These are phyloP conservation scores for Misgurnus anguillicaudatus DNA, from an alignment of 2,113 vertebrate species.

Conservation along the genomic window DNA sequence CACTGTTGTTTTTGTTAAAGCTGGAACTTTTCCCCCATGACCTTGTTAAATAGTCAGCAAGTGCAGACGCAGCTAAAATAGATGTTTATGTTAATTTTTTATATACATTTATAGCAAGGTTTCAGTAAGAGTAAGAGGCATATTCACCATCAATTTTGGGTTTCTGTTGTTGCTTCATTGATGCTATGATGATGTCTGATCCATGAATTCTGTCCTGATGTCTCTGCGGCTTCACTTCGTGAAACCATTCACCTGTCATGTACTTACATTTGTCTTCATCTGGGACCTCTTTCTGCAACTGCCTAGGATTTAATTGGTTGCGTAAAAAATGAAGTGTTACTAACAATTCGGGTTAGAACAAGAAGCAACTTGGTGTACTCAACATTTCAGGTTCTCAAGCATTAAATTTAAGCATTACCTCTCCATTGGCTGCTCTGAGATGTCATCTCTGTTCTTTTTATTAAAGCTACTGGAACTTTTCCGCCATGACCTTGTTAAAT, in stretches of 20 bases:
- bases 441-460: conserved; percentile 73
- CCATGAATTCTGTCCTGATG: conserved; percentile 92
- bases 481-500: conserved; percentile 69
- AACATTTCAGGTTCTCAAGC: too few relatives aligned
- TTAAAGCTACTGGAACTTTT: conserved; percentile 73
- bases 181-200: conserved; percentile 90
- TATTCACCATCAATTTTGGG: conserved; percentile 71
- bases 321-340: too few relatives aligned
- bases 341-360: too few relatives aligned
- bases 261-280: conserved; percentile 82
- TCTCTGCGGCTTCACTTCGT: conserved; percentile 88
- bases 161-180: conserved; percentile 82
- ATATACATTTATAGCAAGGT: not conserved
- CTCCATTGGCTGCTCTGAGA: conserved; percentile 43
- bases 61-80: too few relatives aligned
- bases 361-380: too few relatives aligned
- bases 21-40: conserved; percentile 69
- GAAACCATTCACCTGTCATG: conserved; percentile 96
- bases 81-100: not conserved
- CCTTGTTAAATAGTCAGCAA: conserved; percentile 72
- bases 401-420: conserved; percentile 54
- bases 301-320: conserved; percentile 70
- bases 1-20: conserved; percentile 75
- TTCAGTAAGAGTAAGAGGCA: not conserved
- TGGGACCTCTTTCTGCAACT: conserved; percentile 78